phyloP scores from a whole-genome alignment of 2,888 invertebrate species.

The Lepetodrilus schrolli region DNA sequence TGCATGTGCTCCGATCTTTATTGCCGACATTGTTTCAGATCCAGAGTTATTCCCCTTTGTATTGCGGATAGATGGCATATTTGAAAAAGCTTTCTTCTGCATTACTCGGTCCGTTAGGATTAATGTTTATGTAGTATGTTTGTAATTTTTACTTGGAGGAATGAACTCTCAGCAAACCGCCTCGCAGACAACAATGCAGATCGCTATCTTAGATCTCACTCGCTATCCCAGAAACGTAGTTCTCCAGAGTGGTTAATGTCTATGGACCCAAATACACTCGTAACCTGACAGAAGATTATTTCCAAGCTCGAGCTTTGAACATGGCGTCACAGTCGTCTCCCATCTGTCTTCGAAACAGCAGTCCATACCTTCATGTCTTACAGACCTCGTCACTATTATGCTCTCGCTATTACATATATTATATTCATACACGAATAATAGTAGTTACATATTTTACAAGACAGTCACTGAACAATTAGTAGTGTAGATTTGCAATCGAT shows the following conservation, averaged over 20 bases:
- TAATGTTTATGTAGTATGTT: slow-evolving; percentile 5
- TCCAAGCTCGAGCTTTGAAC: slow-evolving; percentile 14
- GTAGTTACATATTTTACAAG: no score
- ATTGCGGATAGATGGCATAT: slow-evolving; percentile 5
- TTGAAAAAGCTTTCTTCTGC: no score
- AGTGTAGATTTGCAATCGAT: no score
- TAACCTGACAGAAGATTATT: neutral
- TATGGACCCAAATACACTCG: neutral
- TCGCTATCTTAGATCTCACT: neutral
- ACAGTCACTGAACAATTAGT: no score
- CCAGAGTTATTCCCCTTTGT: neutral
- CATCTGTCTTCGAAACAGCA: no score
- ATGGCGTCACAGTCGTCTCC: slow-evolving; percentile 15
- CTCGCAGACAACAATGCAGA: neutral
- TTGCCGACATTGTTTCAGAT: neutral
- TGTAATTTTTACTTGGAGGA: slow-evolving; percentile 1
- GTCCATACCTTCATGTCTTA: no score
- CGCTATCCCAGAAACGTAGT: neutral
- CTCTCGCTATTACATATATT: no score
- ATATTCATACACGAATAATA: no score
- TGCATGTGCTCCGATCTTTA: neutral
- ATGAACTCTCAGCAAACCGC: neutral
- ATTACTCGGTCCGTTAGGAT: no score
- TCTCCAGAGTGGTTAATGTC: neutral
- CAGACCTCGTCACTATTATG: no score